These are phyloP conservation scores for Entomyzon cyanotis DNA, from an alignment of 2,113 vertebrate genomes.

Conservation along the genomic window DNA sequence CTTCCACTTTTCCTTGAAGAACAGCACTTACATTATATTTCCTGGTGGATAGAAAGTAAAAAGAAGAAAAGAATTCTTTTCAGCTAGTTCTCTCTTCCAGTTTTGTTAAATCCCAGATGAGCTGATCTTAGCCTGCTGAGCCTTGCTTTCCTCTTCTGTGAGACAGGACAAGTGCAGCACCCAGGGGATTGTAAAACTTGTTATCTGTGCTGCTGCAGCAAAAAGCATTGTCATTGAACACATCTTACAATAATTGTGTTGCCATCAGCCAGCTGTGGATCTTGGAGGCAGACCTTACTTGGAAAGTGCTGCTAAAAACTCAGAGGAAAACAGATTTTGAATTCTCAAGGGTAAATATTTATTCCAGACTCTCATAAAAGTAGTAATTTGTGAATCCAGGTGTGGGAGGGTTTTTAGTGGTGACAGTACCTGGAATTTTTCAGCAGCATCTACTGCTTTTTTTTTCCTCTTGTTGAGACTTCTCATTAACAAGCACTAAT, in stretches of 20 bases:
- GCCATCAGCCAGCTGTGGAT: not conserved
- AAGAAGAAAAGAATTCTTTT: not conserved
- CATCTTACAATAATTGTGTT: not conserved
- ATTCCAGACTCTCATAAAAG: not conserved
- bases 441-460: not conserved
- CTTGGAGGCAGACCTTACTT: not conserved
- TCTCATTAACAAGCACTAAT: not conserved
- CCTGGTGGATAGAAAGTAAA: not conserved
- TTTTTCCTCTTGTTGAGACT: not conserved
- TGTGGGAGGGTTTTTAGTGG: not conserved
- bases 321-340: not conserved
- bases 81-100: not conserved
- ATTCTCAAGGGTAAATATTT: not conserved
- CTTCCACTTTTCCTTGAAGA: not conserved
- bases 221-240: not conserved
- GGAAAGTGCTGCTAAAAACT: not conserved
- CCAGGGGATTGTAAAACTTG: not conserved
- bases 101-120: not conserved
- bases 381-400: not conserved
- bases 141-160: not conserved
- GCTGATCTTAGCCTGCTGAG: not conserved
- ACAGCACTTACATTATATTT: not conserved
- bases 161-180: constrained; percentile 10
- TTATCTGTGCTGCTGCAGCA: not conserved
- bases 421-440: not conserved